Evolutionary conservation across 53 echinoderm and acorn worm genomes (phyloP), one percentile per base, ranked within the genome.

Genomic region (Zoroaster sp.): DNA sequence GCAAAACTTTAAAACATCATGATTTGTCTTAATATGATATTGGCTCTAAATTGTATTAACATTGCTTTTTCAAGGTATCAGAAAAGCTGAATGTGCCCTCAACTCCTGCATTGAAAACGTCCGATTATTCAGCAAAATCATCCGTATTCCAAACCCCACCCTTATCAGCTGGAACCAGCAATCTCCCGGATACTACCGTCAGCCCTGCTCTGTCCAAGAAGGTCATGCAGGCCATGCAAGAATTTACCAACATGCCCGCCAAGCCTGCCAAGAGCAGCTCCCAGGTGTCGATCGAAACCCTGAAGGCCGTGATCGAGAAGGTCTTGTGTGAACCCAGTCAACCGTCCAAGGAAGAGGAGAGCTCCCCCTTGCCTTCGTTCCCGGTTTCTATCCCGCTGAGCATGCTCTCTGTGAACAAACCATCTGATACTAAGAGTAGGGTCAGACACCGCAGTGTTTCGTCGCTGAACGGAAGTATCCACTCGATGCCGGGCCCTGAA

Each of bases 301-400:
- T 85, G 8, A 71, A 85, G 36, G 85, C 40, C 14, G 85, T 71
- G 46, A 69, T 85, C 18, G 71, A 71, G 35, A 85, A 71, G 34
- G 70, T 85, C 49, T 12, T 85, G 72, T 7, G 21, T 4, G n/a
- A 69, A 5, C 70, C 85, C 3, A 59, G 28, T 59, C 63, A 59
- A 28, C 63, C 85, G 8, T 45, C 85, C 28, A 66, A 40, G 31
- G 68, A 66, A 14, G 14, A 68, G 40, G 66, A 32, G 23, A 15
- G 40, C 54, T 59, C 83, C 12, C 35, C 36, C 10, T 20, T 28
- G 8, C 28, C 67, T 0, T 69, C 85, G 4, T 70, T 82, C 33
- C 82, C 82, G 18, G 68, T 82, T 44, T 82, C 82, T 31, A 82
- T 82, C 67, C 82, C 82, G 2, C 40, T 82, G 7, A 43, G 4